Base-by-base conservation (phyloP, 2,888 invertebrate genomes). In the Drosophila subsilvestris region DNA sequence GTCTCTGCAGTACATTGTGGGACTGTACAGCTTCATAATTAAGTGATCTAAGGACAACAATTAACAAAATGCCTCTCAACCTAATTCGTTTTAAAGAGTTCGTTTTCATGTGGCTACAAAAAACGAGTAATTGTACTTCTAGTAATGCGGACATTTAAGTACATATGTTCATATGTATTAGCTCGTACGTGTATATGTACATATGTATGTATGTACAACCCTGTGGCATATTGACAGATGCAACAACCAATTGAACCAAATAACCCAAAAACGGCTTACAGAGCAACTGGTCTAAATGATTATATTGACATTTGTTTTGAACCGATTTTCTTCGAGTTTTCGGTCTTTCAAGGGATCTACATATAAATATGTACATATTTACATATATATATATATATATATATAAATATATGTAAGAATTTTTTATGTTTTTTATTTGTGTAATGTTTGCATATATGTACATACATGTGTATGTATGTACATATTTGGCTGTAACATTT, bases 11-110 rank as follows among this genome's bases (percentile, higher is more conserved):
- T 57, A 56, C 53, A 56, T 56, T 56, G 67, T 29, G 48, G 20
- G 48, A 48, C 27, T 54, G 66, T 74, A 57, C 37, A 50, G 54
- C 63, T 47, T 50, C 45, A 65, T 43, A 57, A 74, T 70, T 65
- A 50, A 45, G 37, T 18, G 14, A 44, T 29, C 32, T 29, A 54
- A 54, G 54, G 54, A 45, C 47, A 44, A 43, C 20, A 53, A 47
- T 60, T 48, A 71, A 20, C 44, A 29, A 37, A 37, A 37, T 2
- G 7, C 14, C 25, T 25, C 22, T n/a, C 14, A n/a, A 17, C 10
- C 27, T 2, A 54, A 27, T 67, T 47, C 17, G 48, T 62, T 65
- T 48, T 9, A 62, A 62, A 42, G 14, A n/a, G n/a, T n/a, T 37
- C 7, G n/a, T 14, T 37, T 37, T 37, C 14, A 14, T 14, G 32